Percentiles rank a stretch among this genome's conserved stretches.
These are phyloP conservation scores for Okamejei kenojei DNA, from an alignment of 2,797 vertebrate species.

Conservation along the genomic window DNA sequence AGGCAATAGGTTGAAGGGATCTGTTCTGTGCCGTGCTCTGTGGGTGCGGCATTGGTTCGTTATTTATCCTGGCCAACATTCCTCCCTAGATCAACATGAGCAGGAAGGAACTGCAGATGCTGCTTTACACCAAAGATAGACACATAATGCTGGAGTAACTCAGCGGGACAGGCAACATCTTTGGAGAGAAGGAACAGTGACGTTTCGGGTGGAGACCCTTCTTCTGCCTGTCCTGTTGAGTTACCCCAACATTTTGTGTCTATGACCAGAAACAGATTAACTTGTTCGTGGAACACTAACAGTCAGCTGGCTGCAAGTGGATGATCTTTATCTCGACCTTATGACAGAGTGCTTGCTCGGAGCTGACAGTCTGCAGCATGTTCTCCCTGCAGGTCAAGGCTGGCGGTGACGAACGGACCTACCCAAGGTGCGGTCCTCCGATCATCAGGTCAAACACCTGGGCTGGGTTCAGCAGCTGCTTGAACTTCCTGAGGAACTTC, in stretches of 20 bases:
- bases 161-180: no score
- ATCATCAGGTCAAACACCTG: slow-evolving; percentile 95
- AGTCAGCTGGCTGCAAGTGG: neutral
- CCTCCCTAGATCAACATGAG: neutral
- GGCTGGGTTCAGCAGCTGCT: slow-evolving; percentile 90
- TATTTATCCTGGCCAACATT: neutral
- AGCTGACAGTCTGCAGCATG: neutral
- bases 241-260: no score
- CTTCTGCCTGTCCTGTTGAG: no score
- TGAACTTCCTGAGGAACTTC: slow-evolving; percentile 91
- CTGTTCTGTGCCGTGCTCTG: neutral
- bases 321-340: no score
- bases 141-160: no score
- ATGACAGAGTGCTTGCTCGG: neutral
- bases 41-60: neutral
- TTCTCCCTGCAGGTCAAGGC: no score
- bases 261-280: neutral
- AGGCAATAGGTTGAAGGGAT: no score
- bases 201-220: no score
- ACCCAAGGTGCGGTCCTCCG: slow-evolving; percentile 87
- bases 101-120: no score
- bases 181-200: no score
- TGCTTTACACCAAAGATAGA: no score
- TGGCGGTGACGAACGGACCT: slow-evolving; percentile 42
- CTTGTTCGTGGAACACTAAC: neutral